phyloP scores from a whole-genome alignment of 2,888 invertebrate genomes.

The Ischnura elegans region DNA sequence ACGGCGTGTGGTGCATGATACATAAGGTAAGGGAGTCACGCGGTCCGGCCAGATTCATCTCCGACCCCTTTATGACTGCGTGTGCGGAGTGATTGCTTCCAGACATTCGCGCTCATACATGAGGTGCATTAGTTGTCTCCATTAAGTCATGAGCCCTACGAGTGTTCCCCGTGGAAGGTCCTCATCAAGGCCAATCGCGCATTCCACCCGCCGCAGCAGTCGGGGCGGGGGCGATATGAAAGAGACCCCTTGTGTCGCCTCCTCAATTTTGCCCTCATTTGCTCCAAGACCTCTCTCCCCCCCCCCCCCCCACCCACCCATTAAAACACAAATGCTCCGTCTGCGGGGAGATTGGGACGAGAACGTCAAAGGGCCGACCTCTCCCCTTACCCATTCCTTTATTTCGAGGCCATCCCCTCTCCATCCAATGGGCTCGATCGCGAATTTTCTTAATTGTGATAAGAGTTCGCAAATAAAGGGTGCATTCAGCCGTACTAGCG shows the following conservation, averaged over 20 bases:
- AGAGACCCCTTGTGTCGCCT: neutral
- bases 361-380: neutral
- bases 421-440: too few relatives aligned
- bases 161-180: neutral
- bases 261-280: neutral
- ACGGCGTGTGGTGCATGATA: too few relatives aligned
- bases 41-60: neutral
- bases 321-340: neutral
- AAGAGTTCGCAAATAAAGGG: too few relatives aligned
- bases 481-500: too few relatives aligned
- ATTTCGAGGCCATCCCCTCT: neutral
- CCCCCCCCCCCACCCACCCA: too few relatives aligned
- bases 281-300: too few relatives aligned
- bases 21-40: too few relatives aligned
- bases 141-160: neutral
- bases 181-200: neutral
- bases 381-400: neutral
- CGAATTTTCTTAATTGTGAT: too few relatives aligned
- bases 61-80: neutral
- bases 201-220: neutral
- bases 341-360: neutral
- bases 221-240: neutral
- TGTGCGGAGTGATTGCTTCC: too few relatives aligned
- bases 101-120: neutral
- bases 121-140: constrained; percentile 6